Evolutionary conservation across 2,797 vertebrate genomes (phyloP).

Genomic region (Onychomys leucogaster): DNA sequence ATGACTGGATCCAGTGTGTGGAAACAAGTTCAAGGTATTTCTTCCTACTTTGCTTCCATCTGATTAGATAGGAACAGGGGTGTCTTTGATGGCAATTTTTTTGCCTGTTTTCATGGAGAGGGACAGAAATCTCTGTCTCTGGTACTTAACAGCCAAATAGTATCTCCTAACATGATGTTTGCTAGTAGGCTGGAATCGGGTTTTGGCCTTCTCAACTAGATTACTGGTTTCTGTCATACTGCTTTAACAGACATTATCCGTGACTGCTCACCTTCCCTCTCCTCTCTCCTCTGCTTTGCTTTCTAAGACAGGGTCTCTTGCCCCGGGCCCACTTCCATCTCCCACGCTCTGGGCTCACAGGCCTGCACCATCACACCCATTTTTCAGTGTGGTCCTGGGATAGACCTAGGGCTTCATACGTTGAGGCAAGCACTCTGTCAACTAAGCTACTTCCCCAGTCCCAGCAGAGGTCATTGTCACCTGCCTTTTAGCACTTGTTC

Average conservation of each 20-base stretch:
- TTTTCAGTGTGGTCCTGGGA: neutral
- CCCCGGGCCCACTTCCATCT: neutral
- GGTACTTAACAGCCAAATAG: neutral
- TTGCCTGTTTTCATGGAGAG: neutral
- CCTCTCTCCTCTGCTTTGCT: neutral
- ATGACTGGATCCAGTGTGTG: constrained; percentile 91
- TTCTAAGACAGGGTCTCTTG: neutral
- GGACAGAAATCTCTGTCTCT: neutral
- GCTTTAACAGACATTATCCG: neutral
- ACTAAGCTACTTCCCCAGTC: neutral
- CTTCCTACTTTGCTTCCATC: constrained; percentile 20
- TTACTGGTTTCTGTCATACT: neutral
- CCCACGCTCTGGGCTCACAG: neutral
- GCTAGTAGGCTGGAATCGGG: neutral
- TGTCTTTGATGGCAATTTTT: neutral
- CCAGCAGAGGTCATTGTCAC: neutral
- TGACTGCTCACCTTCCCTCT: neutral
- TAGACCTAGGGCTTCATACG: neutral
- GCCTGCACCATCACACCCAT: neutral
- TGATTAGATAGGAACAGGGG: neutral
- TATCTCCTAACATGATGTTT: constrained; percentile 16
- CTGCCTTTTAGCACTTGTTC: neutral
- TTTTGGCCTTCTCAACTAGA: neutral
- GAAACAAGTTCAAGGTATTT: constrained; percentile 91
- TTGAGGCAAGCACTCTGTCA: neutral